Base-by-base conservation (phyloP, 1,140 invertebrate genomes). In the Ephestia elutella region DNA sequence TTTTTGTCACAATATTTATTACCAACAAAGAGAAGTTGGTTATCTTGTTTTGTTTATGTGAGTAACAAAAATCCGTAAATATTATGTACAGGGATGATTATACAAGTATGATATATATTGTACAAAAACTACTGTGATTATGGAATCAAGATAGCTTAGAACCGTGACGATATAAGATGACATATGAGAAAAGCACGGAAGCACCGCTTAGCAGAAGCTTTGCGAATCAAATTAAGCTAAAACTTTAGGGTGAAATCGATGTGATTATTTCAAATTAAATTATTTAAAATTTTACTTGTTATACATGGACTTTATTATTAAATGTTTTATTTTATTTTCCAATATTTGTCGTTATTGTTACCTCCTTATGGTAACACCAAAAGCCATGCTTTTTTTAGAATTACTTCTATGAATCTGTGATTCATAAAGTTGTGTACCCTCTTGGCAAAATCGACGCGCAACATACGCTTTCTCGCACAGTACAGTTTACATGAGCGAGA, bases 171-270 rank as follows among this genome's bases (percentile, higher is more conserved):
- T 25, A 35, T 35, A 44, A 15, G 38, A 44, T 44, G 44, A 56
- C 44, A 56, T 80, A 85, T 85, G 79, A 86, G 80, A 82, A 78
- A 86, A 86, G 83, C 83, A 68, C 69, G 59, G 32, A 81, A 81
- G 80, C 80, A 64, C 59, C 63, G 78, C 78, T 70, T 70, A 78
- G 78, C 78, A 65, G 38, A 75, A 71, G 70, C 71, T 54, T 62
- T 67, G 62, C 30, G 68, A 71, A 44, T 44, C 5, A 38, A 11
- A 44, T 54, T 10, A 28, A 25, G n/a, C 25, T 21, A 25, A 25
- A 28, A 54, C 4, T 54, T 54, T 44, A 38, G 10, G 0, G 38
- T 44, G n/a, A 3, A 5, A 10, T 44, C 1, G 1, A 44, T n/a
- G 5, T 44, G n/a, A 15, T 15, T 25, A 3, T 7, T 2, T 25